phyloP scores from a whole-genome alignment of 2,113 vertebrate species.

The Lepisosteus osseus region DNA sequence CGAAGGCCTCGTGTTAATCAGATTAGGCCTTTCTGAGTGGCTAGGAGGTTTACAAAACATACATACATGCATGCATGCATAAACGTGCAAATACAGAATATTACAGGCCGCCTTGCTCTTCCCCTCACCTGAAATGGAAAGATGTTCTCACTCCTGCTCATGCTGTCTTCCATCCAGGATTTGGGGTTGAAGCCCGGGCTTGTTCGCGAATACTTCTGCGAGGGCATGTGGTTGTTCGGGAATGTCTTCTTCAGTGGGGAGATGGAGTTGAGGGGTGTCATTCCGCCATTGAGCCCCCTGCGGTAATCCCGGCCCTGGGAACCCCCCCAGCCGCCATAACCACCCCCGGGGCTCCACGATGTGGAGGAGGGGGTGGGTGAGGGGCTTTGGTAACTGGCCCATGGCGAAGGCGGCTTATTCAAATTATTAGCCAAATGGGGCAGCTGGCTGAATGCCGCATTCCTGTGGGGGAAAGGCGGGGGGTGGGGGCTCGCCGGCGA shows the following conservation, averaged over 20 bases:
- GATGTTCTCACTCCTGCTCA: conserved; percentile 89
- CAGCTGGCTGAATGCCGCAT: conserved; percentile 91
- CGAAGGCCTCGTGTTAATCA: conserved; percentile 25
- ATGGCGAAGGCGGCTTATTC: conserved; percentile 92
- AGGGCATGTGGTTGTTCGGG: conserved; percentile 90
- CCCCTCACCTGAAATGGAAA: conserved; percentile 93
- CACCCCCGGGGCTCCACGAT: conserved; percentile 90
- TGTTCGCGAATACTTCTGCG: conserved; percentile 93
- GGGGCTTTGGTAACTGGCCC: conserved; percentile 97
- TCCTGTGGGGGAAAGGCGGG: conserved; percentile 90
- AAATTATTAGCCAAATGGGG: conserved; percentile 92
- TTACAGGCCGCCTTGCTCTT: too few relatives aligned
- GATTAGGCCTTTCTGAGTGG: conserved; percentile 26
- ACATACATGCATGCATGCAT: neutral
- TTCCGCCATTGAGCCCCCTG: conserved; percentile 86
- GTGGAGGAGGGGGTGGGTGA: conserved; percentile 91
- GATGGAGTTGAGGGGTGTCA: conserved; percentile 91
- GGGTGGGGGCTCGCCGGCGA: conserved; percentile 92
- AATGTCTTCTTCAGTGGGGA: conserved; percentile 98
- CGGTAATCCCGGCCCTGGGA: conserved; percentile 94
- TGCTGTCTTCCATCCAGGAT: conserved; percentile 92
- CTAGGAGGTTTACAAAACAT: conserved; percentile 9
- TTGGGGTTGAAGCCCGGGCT: conserved; percentile 92
- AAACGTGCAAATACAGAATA: neutral
- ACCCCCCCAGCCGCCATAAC: conserved; percentile 91